A percentile compares a stretch with the other conserved stretches of the same genome.
These are phyloP conservation scores for Ametastegia equiseti DNA, from an alignment of 2,888 invertebrate species.

Conservation along the genomic window DNA sequence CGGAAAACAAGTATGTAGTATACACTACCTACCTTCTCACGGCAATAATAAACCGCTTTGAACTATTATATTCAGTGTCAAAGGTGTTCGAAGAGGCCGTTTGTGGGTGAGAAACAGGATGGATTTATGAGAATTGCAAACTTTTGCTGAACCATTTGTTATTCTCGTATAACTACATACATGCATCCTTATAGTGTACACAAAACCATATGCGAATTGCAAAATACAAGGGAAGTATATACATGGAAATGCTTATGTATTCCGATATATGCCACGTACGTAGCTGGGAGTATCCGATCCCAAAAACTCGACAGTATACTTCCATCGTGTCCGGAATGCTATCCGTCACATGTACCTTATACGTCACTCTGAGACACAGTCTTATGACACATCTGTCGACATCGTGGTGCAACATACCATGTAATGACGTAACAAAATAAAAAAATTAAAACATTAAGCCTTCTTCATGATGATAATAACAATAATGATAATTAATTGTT, in stretches of 20 bases:
- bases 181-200: background rate
- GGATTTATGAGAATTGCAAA: background rate
- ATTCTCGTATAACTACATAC: conserved; percentile 1
- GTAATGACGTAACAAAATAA: conserved; percentile 3
- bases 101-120: conserved; percentile 23
- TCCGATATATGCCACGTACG: background rate
- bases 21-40: conserved; percentile 1
- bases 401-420: background rate
- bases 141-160: conserved; percentile 1
- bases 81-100: conserved; percentile 10
- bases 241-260: too few relatives aligned
- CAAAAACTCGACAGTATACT: background rate
- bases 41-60: conserved; percentile 22
- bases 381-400: conserved; percentile 3
- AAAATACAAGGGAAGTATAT: background rate
- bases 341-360: background rate
- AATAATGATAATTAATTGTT: background rate
- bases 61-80: conserved; percentile 28
- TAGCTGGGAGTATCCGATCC: background rate
- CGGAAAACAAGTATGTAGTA: background rate
- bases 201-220: background rate
- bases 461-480: background rate
- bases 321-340: background rate
- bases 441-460: background rate
- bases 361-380: background rate